Percentiles rank a stretch among this genome's conserved stretches.
These are phyloP conservation scores for Drosophila mauritiana DNA, from an alignment of 1,140 invertebrate genomes.

Conservation along the genomic window DNA sequence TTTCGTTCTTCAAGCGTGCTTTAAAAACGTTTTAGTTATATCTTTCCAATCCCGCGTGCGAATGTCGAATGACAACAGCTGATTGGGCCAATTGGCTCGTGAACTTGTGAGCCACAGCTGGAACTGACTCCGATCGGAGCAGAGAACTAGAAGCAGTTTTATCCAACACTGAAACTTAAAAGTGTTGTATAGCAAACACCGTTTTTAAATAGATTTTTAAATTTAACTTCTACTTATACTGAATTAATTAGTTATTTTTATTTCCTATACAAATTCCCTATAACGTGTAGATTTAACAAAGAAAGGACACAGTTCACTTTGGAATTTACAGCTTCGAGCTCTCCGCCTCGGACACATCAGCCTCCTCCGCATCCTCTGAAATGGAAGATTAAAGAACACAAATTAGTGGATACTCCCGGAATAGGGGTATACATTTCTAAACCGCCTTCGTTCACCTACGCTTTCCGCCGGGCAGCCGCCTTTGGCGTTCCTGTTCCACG, in stretches of 20 bases:
- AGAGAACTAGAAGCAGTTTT: background rate
- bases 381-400: slow-evolving; percentile 13
- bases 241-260: background rate
- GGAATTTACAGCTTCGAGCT: slow-evolving; percentile 58
- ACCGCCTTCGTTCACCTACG: slow-evolving; percentile 75
- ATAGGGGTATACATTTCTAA: background rate
- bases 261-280: background rate
- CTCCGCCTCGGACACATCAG: slow-evolving; percentile 76
- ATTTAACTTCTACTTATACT: background rate
- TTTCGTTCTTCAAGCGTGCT: background rate
- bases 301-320: background rate
- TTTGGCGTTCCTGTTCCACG: slow-evolving; percentile 76
- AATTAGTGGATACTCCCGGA: background rate
- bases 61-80: slow-evolving; percentile 8
- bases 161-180: background rate
- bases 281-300: background rate
- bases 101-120: background rate
- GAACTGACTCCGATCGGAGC: background rate
- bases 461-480: slow-evolving; percentile 79
- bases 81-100: slow-evolving; percentile 3
- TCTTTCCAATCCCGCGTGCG: slow-evolving; percentile 13
- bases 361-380: slow-evolving; percentile 83
- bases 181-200: background rate
- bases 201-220: background rate
- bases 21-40: background rate